phyloP scores from a whole-genome alignment of 2,888 invertebrate genomes.

The Synanthedon myopaeformis region DNA sequence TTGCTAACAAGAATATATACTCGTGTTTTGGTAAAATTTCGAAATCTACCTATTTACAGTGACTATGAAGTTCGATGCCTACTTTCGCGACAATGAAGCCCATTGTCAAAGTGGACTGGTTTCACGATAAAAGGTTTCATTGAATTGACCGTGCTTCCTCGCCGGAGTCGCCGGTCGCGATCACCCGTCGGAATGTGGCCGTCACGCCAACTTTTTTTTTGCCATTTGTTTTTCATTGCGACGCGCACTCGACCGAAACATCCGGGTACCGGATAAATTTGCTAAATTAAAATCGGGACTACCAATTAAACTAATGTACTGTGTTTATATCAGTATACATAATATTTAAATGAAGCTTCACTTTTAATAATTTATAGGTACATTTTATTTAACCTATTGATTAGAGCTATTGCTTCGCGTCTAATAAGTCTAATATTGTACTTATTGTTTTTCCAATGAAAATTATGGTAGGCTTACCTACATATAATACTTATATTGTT shows the following conservation, averaged over 20 bases:
- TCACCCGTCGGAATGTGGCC: constrained; percentile 24
- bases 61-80: neutral
- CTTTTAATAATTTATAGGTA: too few species aligned
- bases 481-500: too few species aligned
- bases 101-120: constrained; percentile 43
- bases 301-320: neutral
- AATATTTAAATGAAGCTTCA: too few species aligned
- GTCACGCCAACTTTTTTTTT: constrained; percentile 19
- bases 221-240: constrained; percentile 23
- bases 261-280: constrained; percentile 20
- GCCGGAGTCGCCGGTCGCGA: constrained; percentile 7
- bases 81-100: constrained; percentile 25
- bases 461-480: too few species aligned
- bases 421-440: too few species aligned
- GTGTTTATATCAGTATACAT: too few species aligned
- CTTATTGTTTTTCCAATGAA: too few species aligned
- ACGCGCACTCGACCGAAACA: constrained; percentile 25
- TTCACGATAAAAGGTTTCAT: constrained; percentile 38
- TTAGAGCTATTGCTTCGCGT: too few species aligned
- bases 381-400: too few species aligned
- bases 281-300: neutral
- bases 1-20: too few species aligned
- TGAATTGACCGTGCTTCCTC: constrained; percentile 32
- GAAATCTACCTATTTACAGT: too few species aligned
- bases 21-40: too few species aligned